A percentile compares a stretch with the other conserved stretches of the same genome.
phyloP scores from a whole-genome alignment of 2,113 vertebrate genomes.

The Eupsittula cactorum region DNA sequence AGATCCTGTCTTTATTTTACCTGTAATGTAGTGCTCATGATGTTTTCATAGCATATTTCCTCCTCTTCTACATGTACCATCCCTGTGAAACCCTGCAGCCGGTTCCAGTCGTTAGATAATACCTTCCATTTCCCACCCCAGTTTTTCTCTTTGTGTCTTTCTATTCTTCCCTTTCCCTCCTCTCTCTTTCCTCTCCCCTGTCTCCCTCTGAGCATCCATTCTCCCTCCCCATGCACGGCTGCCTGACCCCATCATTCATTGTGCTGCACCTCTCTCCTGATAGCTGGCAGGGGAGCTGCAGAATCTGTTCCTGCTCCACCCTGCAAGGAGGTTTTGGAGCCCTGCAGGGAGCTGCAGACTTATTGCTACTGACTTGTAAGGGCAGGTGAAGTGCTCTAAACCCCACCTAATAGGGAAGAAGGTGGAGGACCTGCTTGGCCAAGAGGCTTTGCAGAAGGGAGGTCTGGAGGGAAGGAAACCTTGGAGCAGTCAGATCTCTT shows the following conservation, averaged over 20 bases:
- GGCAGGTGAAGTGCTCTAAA: not conserved
- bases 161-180: not conserved
- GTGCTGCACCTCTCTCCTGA: not conserved
- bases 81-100: not conserved
- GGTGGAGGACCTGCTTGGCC: not conserved
- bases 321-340: not conserved
- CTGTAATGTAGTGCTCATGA: not conserved
- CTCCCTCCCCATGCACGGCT: fast-evolving
- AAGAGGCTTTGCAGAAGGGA: not conserved
- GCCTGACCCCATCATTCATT: fast-evolving
- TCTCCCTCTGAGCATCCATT: not conserved
- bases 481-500: not conserved
- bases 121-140: fast-evolving
- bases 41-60: not conserved
- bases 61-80: not conserved
- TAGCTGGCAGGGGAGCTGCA: not conserved
- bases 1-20: not conserved
- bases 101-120: not conserved
- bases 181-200: not conserved
- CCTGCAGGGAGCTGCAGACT: conserved; percentile 7
- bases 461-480: not conserved
- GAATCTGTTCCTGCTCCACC: not conserved
- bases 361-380: not conserved
- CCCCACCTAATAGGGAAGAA: not conserved
- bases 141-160: not conserved